Base-by-base conservation (phyloP, 2,888 invertebrate genomes). In the Rapana venosa region DNA sequence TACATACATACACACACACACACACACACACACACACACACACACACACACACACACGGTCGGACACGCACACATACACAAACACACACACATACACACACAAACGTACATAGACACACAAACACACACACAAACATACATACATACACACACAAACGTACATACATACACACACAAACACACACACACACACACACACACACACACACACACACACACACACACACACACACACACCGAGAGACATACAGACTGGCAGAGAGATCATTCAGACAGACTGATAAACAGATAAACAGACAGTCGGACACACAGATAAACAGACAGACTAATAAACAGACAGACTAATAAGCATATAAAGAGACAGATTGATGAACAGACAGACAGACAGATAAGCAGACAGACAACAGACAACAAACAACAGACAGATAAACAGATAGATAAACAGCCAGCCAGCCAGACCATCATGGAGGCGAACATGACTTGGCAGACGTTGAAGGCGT, bases 401-500 rank as follows among this genome's bases (percentile, higher is more conserved):
- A 66, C 66, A 17, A 66, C 66, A 66, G 20, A 66, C 66, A 66
- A 66, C 66, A 66, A 2, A 66, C 66, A 2, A 66, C 66, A 66
- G 20, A 66, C 20, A 66, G 66, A 79, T 4, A 79, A 17, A 79
- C 79, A 77, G 74, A 79, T 35, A 79, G 79, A 79, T 35, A 36
- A 17, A 79, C 79, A 79, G 79, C 32, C 79, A 79, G 79, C 32
- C 79, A 36, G 79, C 15, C 79, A 36, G 35, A 17, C 35, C 13
- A 95, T 96, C 70, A 97, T 93, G 79, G 96, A 96, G 15, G 96
- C 96, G 93, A 96, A 97, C 97, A 97, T 97, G 90, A 96, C 96
- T 94, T 97, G 97, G 79, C 96, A 96, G 26, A 97, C 97, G 93
- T 97, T 97, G 93, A 97, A 97, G 74, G 97, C 97, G 93, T 97